Base-by-base conservation (phyloP, 2,113 vertebrate genomes). In the Nanorana parkeri region DNA sequence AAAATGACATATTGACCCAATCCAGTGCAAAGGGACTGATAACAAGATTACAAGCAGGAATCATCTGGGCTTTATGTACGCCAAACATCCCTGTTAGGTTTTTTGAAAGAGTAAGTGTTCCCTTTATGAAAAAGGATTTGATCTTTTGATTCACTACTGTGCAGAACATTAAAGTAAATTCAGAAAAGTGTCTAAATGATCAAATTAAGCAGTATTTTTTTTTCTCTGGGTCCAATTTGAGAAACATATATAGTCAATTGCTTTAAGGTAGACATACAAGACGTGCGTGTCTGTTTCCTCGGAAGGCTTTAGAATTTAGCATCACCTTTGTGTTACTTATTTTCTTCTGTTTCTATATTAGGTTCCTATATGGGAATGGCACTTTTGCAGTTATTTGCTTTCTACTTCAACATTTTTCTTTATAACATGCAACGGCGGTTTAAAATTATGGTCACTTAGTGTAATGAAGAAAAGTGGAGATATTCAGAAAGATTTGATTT, bases 1-100 rank as follows among this genome's bases (percentile, higher is more conserved):
- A 71, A 24, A 71, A 71, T 71, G 21, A 71, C 68, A 54, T 71
- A 71, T 54, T 71, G 68, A 71, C 68, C 47, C 51, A 71, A 55
- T 71, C 41, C 68, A 51, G 23, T 55, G 51, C 68, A 54, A 16
- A 52, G 7, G 16, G 68, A 26, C 68, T 54, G 47, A 69, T 69
- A 52, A n/a, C n/a, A n/a, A 69, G 68, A 71, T 55, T 55, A 55
- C 17, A 71, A 54, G 24, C 15, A 19, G 68, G 26, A 71, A 55
- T 71, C 68, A 71, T 28, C 47, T 71, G 68, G 21, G 4, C 23
- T 54, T 71, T 28, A 71, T 71, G 51, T 21, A 23, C 52, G 17
- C 51, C 11, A 54, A 71, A 17, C 51, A 54, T 54, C 17, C 51
- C 51, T 54, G 68, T 28, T 71, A 55, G 47, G 11, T 26, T 54